A percentile compares a stretch with the other conserved stretches of the same genome.
These are phyloP conservation scores for Sebastes steindachneri DNA, from an alignment of 2,797 vertebrate species.

Conservation along the genomic window DNA sequence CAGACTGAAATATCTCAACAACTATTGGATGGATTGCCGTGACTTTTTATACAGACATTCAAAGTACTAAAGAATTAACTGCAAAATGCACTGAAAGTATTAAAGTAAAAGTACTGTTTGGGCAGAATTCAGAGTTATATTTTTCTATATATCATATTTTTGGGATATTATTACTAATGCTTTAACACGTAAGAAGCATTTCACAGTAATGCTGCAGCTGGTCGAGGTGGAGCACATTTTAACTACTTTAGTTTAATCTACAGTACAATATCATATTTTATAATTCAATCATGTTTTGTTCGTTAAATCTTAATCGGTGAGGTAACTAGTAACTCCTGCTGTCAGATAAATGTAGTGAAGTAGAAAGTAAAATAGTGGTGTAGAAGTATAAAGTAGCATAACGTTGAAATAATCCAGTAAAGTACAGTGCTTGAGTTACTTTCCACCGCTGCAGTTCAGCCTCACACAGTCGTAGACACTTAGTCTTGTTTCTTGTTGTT, in stretches of 20 bases:
- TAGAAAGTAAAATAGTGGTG: not conserved
- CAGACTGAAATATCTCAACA: not conserved
- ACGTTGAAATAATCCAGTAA: too few relatives aligned
- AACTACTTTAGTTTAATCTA: too few relatives aligned
- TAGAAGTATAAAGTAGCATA: too few relatives aligned
- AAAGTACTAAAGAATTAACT: too few relatives aligned
- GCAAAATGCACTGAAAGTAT: not conserved
- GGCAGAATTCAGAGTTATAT: not conserved
- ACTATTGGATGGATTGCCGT: not conserved
- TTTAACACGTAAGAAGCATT: too few relatives aligned
- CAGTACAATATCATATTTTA: too few relatives aligned
- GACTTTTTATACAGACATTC: not conserved
- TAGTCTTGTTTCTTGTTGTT: not conserved
- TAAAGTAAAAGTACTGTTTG: not conserved
- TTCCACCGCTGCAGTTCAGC: not conserved
- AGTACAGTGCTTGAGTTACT: not conserved
- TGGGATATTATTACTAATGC: too few relatives aligned
- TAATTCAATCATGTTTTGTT: not conserved
- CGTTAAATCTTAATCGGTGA: not conserved
- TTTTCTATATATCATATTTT: too few relatives aligned
- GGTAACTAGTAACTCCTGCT: too few relatives aligned
- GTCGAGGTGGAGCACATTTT: too few relatives aligned
- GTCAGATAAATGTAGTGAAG: too few relatives aligned
- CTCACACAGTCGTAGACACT: not conserved
- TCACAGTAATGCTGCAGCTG: too few relatives aligned